phyloP scores from a whole-genome alignment of 2,888 invertebrate genomes.

The Arctia plantaginis region DNA sequence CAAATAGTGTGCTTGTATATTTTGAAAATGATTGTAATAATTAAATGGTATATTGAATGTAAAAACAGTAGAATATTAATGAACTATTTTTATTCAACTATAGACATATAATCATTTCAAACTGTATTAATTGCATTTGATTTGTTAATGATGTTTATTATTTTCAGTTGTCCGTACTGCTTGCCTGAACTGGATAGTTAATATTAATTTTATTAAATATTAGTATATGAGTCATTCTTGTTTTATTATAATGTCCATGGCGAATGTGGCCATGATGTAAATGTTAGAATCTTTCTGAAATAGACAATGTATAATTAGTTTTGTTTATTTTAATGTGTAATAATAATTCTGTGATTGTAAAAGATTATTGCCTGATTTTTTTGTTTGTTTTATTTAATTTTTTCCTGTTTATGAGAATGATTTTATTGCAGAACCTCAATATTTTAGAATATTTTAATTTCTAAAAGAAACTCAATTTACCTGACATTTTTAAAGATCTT shows the following conservation, averaged over 20 bases:
- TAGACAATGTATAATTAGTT: constrained; percentile 52
- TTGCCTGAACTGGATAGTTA: constrained; percentile 69
- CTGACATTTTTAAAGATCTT: constrained; percentile 1
- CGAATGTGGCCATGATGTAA: constrained; percentile 50
- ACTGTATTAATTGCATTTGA: constrained; percentile 40
- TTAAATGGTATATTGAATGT: constrained; percentile 48
- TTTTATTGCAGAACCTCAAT: constrained; percentile 44
- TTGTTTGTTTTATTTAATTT: constrained; percentile 62
- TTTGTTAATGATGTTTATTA: constrained; percentile 38
- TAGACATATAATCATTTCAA: constrained; percentile 33
- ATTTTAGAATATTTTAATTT: constrained; percentile 46
- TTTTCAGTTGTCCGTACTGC: constrained; percentile 61
- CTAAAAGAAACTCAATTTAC: constrained; percentile 24
- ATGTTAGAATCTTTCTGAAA: constrained; percentile 55
- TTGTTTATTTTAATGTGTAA: constrained; percentile 53
- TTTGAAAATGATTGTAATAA: constrained; percentile 26
- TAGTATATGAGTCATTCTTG: constrained; percentile 64
- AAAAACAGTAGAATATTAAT: constrained; percentile 49
- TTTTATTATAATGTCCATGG: constrained; percentile 53
- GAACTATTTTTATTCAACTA: constrained; percentile 47
- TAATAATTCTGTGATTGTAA: constrained; percentile 72
- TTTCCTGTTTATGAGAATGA: constrained; percentile 52
- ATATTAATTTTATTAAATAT: constrained; percentile 57
- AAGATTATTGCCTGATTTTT: constrained; percentile 64
- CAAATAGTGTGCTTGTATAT: constrained; percentile 12